Base-by-base conservation (phyloP, 2,797 vertebrate species). In the Xenops minutus region DNA sequence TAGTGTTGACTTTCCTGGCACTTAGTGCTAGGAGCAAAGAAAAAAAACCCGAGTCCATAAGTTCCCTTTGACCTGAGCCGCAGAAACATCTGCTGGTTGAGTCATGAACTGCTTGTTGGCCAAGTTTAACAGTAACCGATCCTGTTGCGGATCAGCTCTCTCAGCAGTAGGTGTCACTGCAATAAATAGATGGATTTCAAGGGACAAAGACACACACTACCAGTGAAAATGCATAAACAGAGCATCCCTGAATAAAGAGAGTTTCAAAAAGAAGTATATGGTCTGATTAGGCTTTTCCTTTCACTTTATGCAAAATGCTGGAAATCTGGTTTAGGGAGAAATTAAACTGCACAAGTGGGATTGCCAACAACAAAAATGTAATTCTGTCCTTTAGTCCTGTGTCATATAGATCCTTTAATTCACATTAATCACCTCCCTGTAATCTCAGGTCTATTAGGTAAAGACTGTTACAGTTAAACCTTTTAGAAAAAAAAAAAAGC, bases 131-230 rank as follows among this genome's bases (percentile, higher is more conserved):
- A 96, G 97, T 61, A 95, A 85, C 89, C 20, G 72, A 94, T 93
- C 96, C 96, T 97, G 97, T 67, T 93, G 96, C 93, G 97, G 97
- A 97, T 97, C 96, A 95, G 95, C 95, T 97, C 92, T 96, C 95
- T 96, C 96, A 97, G 97, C 93, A 93, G 92, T 97, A 97, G 96
- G 96, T 96, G 93, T 96, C 96, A 95, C 92, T 92, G 76, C 92
- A 97, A 97, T 92, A 96, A 93, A 97, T 97, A 96, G 95, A 97
- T 92, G 88, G 95, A 92, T 97, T 97, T 96, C 88, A 62, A 94
- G 95, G 94, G 96, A 97, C 93, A 93, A 84, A 91, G 94, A 88
- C 82, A 95, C 64, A 52, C 67, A 90, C 77, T 96, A 93, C 91
- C 85, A 48, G 52, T 43, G 85, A 93, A 87, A 85, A 92, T 39